These are phyloP conservation scores for Tenthredo notha DNA, from an alignment of 2,888 invertebrate genomes.

Conservation along the genomic window DNA sequence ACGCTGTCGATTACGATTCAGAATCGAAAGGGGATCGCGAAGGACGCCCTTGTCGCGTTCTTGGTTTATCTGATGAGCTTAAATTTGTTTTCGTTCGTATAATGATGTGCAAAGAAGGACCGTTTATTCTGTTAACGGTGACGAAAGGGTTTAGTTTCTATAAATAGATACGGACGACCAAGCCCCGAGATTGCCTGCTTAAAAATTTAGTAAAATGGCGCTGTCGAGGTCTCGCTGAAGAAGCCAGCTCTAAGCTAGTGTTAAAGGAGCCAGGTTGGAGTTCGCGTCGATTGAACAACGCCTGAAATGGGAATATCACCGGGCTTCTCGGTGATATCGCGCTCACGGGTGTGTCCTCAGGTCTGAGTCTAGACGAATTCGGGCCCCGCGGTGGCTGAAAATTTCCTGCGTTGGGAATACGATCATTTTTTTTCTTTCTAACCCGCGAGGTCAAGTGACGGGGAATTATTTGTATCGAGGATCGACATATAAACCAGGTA, in stretches of 20 bases:
- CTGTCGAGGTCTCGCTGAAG: constrained; percentile 36
- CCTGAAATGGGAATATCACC: constrained; percentile 44
- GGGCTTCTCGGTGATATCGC: constrained; percentile 11
- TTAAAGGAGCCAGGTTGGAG: not conserved
- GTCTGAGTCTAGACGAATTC: constrained; percentile 4
- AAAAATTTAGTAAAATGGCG: constrained; percentile 41
- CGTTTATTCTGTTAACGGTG: not conserved
- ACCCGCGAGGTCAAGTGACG: not conserved
- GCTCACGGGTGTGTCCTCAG: not conserved
- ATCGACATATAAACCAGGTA: not conserved
- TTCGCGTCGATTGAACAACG: not conserved
- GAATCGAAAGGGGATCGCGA: not conserved
- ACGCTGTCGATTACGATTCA: not conserved
- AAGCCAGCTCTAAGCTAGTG: not conserved
- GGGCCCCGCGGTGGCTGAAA: not conserved
- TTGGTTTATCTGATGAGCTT: not conserved
- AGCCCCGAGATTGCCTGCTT: not conserved
- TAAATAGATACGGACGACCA: constrained; percentile 27
- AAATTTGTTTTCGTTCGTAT: not conserved
- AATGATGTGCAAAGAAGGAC: not conserved
- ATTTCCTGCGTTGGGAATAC: not conserved
- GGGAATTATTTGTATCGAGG: not conserved
- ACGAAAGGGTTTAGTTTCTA: constrained; percentile 37
- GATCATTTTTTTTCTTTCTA: not conserved
- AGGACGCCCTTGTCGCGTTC: not conserved